Evolutionary conservation across 2,888 invertebrate genomes (phyloP).

Genomic region (Silvanus unidentatus): DNA sequence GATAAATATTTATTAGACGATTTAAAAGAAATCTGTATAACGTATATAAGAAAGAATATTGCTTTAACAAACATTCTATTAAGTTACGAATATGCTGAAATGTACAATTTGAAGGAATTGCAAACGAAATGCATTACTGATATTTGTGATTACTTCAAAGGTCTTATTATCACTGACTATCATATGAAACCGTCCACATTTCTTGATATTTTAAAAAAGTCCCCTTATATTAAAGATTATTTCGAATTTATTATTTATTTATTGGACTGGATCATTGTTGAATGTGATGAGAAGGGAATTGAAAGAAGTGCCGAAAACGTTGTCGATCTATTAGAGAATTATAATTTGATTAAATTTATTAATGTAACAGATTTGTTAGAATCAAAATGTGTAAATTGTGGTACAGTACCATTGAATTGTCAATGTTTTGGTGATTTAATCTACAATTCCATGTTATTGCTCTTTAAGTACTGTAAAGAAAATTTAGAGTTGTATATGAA

Average conservation of each 20-base stretch:
- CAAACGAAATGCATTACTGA: constrained; percentile 50
- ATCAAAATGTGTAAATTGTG: constrained; percentile 18
- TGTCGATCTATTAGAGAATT: constrained; percentile 21
- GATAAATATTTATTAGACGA: constrained; percentile 59
- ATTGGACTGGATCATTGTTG: constrained; percentile 52
- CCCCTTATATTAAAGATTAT: constrained; percentile 51
- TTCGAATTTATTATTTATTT: constrained; percentile 51
- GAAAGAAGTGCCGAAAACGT: constrained; percentile 45
- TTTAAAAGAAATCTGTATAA: constrained; percentile 49
- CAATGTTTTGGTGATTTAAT: constrained; percentile 19
- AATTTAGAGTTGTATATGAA: too few species aligned
- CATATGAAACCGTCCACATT: constrained; percentile 50
- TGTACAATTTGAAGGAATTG: constrained; percentile 53
- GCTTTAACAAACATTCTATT: constrained; percentile 55
- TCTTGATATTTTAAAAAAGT: constrained; percentile 48
- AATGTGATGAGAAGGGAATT: constrained; percentile 46
- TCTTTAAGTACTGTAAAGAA: too few species aligned
- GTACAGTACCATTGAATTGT: neutral
- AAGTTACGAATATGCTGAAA: constrained; percentile 56
- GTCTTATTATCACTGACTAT: constrained; percentile 49
- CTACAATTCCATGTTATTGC: constrained; percentile 1
- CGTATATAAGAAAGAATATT: constrained; percentile 52
- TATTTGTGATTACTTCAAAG: constrained; percentile 52
- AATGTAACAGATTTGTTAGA: constrained; percentile 18
- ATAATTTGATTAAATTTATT: constrained; percentile 23